Percentiles rank a stretch among this genome's conserved stretches.
Evolutionary conservation across 1,140 invertebrate genomes (phyloP).

Genomic region (Fopius arisanus): DNA sequence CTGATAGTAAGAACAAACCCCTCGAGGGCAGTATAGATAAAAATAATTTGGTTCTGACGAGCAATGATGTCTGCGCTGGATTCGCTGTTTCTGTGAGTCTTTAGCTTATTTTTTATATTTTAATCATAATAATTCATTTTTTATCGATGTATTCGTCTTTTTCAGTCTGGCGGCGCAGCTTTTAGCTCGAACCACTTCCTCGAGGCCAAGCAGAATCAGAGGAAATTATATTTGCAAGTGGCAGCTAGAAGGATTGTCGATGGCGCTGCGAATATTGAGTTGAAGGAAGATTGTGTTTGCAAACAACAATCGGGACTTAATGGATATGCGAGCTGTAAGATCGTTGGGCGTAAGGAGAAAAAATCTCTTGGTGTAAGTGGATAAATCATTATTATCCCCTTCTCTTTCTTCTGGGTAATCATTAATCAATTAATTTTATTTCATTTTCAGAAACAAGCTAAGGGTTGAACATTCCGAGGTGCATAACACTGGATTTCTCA

Average conservation of each 20-base stretch:
- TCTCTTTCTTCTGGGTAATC: neutral
- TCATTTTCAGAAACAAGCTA: neutral
- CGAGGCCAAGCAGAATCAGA: slow-evolving; percentile 63
- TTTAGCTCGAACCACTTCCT: slow-evolving; percentile 67
- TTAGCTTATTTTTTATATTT: neutral
- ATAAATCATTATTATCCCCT: neutral
- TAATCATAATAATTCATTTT: neutral
- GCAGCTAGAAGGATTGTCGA: slow-evolving; percentile 63
- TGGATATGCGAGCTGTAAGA: slow-evolving; percentile 57
- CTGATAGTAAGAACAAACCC: slow-evolving; percentile 69
- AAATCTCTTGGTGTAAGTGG: slow-evolving; percentile 33
- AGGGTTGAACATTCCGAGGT: neutral
- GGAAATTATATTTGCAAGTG: slow-evolving; percentile 68
- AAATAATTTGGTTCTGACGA: slow-evolving; percentile 61
- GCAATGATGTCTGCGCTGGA: slow-evolving; percentile 67
- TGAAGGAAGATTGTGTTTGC: slow-evolving; percentile 67
- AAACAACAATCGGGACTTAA: slow-evolving; percentile 46
- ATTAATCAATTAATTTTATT: neutral
- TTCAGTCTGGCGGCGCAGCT: slow-evolving; percentile 67
- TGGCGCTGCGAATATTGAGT: slow-evolving; percentile 54
- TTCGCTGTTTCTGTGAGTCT: slow-evolving; percentile 62
- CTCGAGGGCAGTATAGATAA: slow-evolving; percentile 62
- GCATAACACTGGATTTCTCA: neutral
- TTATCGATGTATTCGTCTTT: neutral
- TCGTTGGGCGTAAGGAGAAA: slow-evolving; percentile 59